phyloP scores from a whole-genome alignment of 2,113 vertebrate species.

The Antechinus stuartii region DNA sequence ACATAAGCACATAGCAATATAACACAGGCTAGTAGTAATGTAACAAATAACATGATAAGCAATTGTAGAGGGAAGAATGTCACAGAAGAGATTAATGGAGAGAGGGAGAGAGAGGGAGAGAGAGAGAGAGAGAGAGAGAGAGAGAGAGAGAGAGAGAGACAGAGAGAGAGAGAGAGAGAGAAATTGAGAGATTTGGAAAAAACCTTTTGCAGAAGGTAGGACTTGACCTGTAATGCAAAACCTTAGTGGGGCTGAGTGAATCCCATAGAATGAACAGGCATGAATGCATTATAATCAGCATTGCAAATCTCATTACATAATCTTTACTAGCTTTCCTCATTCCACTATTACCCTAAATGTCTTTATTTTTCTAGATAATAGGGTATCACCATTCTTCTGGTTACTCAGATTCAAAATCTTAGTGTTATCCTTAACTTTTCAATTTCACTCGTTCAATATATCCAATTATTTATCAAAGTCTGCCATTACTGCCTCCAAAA shows the following conservation, averaged over 20 bases:
- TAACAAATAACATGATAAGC: neutral
- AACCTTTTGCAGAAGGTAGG: neutral
- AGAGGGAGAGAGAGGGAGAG: no score
- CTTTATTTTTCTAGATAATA: neutral
- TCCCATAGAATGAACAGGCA: neutral
- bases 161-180: neutral
- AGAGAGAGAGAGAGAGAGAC: no score
- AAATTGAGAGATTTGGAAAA: neutral
- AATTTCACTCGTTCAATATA: neutral
- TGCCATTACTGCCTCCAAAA: neutral
- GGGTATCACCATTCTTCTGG: neutral
- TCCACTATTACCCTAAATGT: neutral
- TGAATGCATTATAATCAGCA: neutral
- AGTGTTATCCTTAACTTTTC: neutral
- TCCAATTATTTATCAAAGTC: neutral
- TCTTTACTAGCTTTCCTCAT: neutral
- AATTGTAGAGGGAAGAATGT: neutral
- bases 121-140: no score
- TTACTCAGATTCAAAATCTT: neutral
- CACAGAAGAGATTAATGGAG: neutral
- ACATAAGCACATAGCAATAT: no score
- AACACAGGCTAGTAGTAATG: no score
- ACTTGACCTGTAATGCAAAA: neutral
- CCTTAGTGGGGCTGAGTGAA: neutral
- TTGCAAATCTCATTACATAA: neutral